Conservation (phyloP, 1,140 invertebrate species). For the Trachymyrmex septentrionalis region DNA sequence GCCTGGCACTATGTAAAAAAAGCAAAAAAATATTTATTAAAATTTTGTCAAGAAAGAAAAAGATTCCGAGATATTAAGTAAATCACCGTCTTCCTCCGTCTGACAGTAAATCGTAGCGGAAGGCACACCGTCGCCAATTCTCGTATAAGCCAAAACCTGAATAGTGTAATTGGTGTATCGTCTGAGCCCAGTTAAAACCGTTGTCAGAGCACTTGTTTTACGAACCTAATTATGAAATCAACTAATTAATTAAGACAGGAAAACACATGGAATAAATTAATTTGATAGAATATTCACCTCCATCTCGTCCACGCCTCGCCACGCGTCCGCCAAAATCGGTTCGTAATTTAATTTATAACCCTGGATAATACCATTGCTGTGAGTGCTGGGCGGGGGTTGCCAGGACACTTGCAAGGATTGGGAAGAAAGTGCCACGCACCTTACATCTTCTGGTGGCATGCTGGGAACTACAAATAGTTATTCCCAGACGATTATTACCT, state of each 20-base stretch:
- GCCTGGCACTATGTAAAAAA: constrained; percentile 90
- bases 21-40: neutral
- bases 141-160: constrained; percentile 93
- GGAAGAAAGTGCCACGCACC: constrained; percentile 91
- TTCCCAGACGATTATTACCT: neutral
- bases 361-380: constrained; percentile 93
- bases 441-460: constrained; percentile 90
- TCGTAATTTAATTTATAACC: constrained; percentile 94
- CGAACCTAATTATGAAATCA: constrained; percentile 78
- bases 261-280: constrained; percentile 18
- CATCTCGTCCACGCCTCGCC: constrained; percentile 88
- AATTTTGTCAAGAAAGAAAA: neutral
- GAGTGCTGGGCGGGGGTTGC: constrained; percentile 92
- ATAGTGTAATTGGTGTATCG: constrained; percentile 96
- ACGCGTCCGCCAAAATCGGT: constrained; percentile 88
- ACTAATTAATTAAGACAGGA: constrained; percentile 37
- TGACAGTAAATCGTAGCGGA: constrained; percentile 91
- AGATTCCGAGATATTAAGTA: constrained; percentile 2
- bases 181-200: constrained; percentile 89
- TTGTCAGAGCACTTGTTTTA: constrained; percentile 90
- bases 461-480: constrained; percentile 89
- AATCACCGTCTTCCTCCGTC: constrained; percentile 93
- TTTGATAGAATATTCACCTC: constrained; percentile 84
- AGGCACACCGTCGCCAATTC: constrained; percentile 92
- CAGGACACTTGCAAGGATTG: constrained; percentile 93